Conservation (phyloP, 2,888 invertebrate genomes). For the Physocephala rufipes region DNA sequence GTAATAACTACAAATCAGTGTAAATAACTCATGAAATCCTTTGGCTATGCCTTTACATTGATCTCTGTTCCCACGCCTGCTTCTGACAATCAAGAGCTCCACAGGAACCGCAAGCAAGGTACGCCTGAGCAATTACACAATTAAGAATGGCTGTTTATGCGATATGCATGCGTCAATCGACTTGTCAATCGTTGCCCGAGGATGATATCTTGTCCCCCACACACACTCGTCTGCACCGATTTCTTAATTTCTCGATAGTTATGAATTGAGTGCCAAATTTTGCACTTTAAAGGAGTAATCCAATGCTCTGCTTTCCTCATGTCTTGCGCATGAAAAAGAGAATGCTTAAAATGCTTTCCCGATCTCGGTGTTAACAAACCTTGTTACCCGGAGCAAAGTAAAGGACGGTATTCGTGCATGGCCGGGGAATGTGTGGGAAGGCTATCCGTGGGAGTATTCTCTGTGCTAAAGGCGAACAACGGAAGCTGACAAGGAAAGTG, state of each 20-base stretch:
- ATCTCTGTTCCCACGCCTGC: slow-evolving; percentile 57
- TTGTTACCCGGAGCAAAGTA: slow-evolving; percentile 34
- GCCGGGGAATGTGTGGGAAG: slow-evolving; percentile 20
- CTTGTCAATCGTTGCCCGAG: slow-evolving; percentile 7
- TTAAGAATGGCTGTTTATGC: slow-evolving; percentile 43
- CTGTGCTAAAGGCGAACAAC: slow-evolving; percentile 20
- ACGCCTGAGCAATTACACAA: slow-evolving; percentile 49
- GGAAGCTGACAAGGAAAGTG: slow-evolving; percentile 28
- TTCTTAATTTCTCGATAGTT: slow-evolving; percentile 48
- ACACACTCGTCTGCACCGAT: slow-evolving; percentile 10
- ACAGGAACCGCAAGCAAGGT: slow-evolving; percentile 38
- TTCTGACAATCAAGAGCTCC: slow-evolving; percentile 24
- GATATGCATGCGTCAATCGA: slow-evolving; percentile 17
- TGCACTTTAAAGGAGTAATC: slow-evolving; percentile 56
- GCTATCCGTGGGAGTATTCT: slow-evolving; percentile 55
- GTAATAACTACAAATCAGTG: slow-evolving; percentile 45
- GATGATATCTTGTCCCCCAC: background rate
- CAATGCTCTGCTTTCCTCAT: slow-evolving; percentile 46
- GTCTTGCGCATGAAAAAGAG: slow-evolving; percentile 18
- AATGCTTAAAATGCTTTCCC: slow-evolving; percentile 14
- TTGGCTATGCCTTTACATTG: slow-evolving; percentile 40
- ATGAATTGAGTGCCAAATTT: slow-evolving; percentile 60
- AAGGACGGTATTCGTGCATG: slow-evolving; percentile 7
- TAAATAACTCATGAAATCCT: slow-evolving; percentile 10
- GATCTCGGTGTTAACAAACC: slow-evolving; percentile 38